Percentiles rank a stretch among this genome's conserved stretches.
These are phyloP conservation scores for Montipora capitata DNA, from an alignment of 92 coral and sea anemone species.

Conservation along the genomic window DNA sequence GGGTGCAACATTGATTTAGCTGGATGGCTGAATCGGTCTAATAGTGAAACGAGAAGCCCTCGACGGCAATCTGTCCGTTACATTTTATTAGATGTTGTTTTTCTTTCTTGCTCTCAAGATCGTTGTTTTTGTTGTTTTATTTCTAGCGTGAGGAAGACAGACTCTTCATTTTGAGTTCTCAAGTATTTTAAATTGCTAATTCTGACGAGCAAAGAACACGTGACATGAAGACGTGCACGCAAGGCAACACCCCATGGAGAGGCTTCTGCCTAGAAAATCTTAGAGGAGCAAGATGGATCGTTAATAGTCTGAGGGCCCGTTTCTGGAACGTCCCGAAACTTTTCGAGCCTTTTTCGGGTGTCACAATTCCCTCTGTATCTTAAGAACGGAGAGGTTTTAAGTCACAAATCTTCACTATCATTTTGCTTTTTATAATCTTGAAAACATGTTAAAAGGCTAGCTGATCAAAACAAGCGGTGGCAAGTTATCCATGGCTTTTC, in stretches of 20 bases:
- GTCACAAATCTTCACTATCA: no score
- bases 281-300: neutral
- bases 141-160: slow-evolving; percentile 95
- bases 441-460: no score
- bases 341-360: no score
- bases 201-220: neutral
- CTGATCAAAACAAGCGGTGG: no score
- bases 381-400: no score
- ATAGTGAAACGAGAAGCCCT: no score
- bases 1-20: no score
- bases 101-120: neutral
- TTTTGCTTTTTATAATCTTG: no score
- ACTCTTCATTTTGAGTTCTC: slow-evolving; percentile 93
- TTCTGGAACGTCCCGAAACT: no score
- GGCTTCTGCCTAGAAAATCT: neutral
- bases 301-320: neutral
- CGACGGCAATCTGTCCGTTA: neutral
- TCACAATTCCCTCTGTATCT: no score
- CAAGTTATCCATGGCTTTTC: no score
- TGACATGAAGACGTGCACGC: slow-evolving; percentile 17
- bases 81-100: neutral
- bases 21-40: no score
- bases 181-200: slow-evolving; percentile 74
- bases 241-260: neutral
- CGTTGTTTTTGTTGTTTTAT: slow-evolving; percentile 23